Base-by-base conservation (phyloP, 1,140 invertebrate species). In the Cepaea nemoralis region DNA sequence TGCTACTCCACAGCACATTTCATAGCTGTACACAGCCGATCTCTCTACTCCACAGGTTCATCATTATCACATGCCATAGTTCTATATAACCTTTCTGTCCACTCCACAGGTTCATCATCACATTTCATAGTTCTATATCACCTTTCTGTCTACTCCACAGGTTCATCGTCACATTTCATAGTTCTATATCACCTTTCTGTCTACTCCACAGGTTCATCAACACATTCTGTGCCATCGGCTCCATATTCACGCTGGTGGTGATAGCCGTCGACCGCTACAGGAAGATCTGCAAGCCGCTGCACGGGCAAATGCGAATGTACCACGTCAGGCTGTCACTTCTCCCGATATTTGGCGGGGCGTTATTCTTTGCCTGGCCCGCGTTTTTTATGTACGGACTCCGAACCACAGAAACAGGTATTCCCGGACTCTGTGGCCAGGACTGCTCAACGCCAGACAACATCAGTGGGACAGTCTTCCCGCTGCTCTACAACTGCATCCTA, bases 201-300 rank as follows among this genome's bases (percentile, higher is more conserved):
- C n/a, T n/a, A n/a, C n/a, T 77, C 35, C 42, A 19, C 63, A 66
- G 77, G 42, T 78, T 78, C 31, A 69, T 78, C 35, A 78, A 78
- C 31, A 42, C 42, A 10, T 78, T 78, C 22, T 67, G 55, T 31
- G 12, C 77, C 24, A 39, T 69, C 2, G 55, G 77, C 14, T 80
- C 78, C 3, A 80, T 80, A 12, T 71, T 80, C 6, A 80, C 69
- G 5, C 40, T 80, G 69, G 3, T 73, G 19, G 27, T 55, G 27
- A 80, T 82, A 12, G 80, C 80, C 27, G 59, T 82, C 24, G 80
- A 82, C 63, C 66, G 80, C 27, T 84, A 80, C 71, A 40, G 55
- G 42, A 82, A 81, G 73, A 73, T 84, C 8, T 84, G 83, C 71
- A 50, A 63, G n/a, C 83, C 83, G 1, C 66, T 84, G 40, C 78